Percentiles rank a stretch among this genome's conserved stretches.
Conservation (phyloP, 2,113 vertebrate genomes). For the Alethe diademata region DNA sequence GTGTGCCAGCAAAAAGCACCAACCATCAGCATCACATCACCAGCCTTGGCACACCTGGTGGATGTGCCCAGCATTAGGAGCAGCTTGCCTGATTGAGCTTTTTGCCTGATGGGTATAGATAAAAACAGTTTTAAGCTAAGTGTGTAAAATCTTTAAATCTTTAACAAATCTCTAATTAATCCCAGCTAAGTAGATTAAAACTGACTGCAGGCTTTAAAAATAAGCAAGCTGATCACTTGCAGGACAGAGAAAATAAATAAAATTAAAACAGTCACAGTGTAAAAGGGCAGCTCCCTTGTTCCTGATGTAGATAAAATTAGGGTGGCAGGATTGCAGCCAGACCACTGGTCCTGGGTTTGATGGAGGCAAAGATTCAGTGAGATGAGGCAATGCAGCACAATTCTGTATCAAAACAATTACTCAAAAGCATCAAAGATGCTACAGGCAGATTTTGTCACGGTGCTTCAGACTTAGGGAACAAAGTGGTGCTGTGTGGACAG, state of each 20-base stretch:
- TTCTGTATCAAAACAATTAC: background rate
- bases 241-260: background rate
- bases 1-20: background rate
- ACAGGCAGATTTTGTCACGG: background rate
- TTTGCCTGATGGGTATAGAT: slow-evolving; percentile 1
- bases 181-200: slow-evolving; percentile 53
- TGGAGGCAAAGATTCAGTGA: background rate
- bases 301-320: background rate
- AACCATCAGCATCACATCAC: background rate
- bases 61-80: background rate
- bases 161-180: slow-evolving; percentile 64
- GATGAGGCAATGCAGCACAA: background rate
- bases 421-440: background rate
- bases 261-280: background rate
- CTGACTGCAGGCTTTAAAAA: slow-evolving; percentile 31
- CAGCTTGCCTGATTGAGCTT: background rate
- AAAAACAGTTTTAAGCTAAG: slow-evolving; percentile 28
- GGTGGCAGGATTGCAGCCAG: background rate
- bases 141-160: slow-evolving; percentile 44
- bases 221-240: slow-evolving; percentile 6
- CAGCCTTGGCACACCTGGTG: background rate
- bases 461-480: background rate
- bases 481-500: background rate
- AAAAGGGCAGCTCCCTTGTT: background rate
- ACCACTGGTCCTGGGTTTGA: background rate